Evolutionary conservation across 2,888 invertebrate species (phyloP).

Genomic region (Diadegma fenestrale): DNA sequence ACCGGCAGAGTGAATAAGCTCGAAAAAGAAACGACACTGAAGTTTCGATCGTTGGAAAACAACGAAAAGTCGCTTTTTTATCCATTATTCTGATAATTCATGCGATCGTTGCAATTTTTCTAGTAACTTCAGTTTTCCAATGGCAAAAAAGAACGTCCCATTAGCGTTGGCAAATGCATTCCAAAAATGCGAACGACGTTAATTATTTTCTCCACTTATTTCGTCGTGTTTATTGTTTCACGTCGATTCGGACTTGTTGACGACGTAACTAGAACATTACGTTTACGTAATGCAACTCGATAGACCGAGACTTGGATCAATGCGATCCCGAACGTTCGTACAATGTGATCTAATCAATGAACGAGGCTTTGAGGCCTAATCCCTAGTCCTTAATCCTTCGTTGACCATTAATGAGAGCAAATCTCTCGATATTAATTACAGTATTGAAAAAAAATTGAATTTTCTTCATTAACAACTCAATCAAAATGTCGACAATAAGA

Average conservation of each 20-base stretch:
- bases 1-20: not conserved
- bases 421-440: not conserved
- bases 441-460: not conserved
- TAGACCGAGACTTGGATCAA: not conserved
- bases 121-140: too few species aligned
- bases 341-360: conserved; percentile 2
- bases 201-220: not conserved
- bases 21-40: too few species aligned
- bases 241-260: not conserved
- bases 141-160: not conserved
- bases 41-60: too few species aligned
- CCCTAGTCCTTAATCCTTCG: not conserved
- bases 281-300: conserved; percentile 7
- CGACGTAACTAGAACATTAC: not conserved
- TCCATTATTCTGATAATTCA: too few species aligned
- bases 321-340: not conserved
- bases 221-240: not conserved
- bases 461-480: not conserved
- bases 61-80: too few species aligned
- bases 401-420: not conserved
- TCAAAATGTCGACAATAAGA: too few species aligned
- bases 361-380: not conserved
- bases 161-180: not conserved
- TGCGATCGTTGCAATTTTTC: too few species aligned
- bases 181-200: too few species aligned